Evolutionary conservation across 2,797 vertebrate species (phyloP).

Genomic region (Brachymystax lenok): DNA sequence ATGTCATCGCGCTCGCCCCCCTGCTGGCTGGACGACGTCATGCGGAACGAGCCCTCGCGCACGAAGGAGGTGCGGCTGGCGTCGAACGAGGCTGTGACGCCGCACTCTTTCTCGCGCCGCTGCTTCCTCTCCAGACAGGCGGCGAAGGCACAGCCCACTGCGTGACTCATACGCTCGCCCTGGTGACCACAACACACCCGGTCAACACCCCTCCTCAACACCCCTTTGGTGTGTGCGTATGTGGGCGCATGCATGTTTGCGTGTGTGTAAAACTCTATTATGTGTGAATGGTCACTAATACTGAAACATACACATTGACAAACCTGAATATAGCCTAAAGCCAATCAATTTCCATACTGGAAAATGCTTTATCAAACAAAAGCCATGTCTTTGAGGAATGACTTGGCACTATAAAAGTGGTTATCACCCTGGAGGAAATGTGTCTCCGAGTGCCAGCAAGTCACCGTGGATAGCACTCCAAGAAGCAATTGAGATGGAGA

Average conservation of each 20-base stretch:
- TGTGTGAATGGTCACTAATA: too few species aligned
- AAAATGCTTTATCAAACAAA: background rate
- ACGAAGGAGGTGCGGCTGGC: slow-evolving; percentile 90
- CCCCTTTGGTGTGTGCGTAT: too few species aligned
- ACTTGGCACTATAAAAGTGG: background rate
- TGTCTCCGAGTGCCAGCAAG: background rate
- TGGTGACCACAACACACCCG: slow-evolving; percentile 38
- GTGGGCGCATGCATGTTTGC: too few species aligned
- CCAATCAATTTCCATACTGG: background rate
- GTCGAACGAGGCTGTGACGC: slow-evolving; percentile 89
- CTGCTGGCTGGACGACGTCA: slow-evolving; percentile 75
- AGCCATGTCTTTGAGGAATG: background rate
- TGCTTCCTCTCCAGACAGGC: slow-evolving; percentile 93
- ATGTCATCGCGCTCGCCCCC: slow-evolving; percentile 74
- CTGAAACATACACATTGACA: too few species aligned
- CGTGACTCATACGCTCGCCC: slow-evolving; percentile 91
- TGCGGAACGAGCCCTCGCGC: slow-evolving; percentile 88
- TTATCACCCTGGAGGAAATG: background rate
- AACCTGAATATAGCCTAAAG: background rate
- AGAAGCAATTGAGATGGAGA: slow-evolving; percentile 20
- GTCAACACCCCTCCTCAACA: background rate
- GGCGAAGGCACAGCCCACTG: slow-evolving; percentile 90
- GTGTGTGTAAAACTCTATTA: too few species aligned
- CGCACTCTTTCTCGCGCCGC: slow-evolving; percentile 89
- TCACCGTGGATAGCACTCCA: background rate